Base-by-base conservation (phyloP, 2,113 vertebrate species). In the Pelobates fuscus region DNA sequence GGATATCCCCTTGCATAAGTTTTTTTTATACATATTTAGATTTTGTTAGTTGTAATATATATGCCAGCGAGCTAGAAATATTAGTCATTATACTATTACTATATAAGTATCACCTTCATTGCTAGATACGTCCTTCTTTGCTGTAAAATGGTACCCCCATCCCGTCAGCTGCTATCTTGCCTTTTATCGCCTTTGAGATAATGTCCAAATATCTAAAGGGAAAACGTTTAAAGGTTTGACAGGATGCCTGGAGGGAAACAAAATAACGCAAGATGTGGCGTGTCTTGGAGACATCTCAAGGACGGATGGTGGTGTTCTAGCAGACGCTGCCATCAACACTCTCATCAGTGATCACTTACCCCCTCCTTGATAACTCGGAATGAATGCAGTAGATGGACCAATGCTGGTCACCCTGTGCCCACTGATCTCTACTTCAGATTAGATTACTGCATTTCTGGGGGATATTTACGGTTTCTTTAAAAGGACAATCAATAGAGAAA, bases 271-370 rank as follows among this genome's bases (percentile, higher is more conserved):
- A 46, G 55, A 44, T 10, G 17, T 43, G 27, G 1, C 15, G 0
- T 12, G 57, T 46, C 70, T 71, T 46, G 77, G 3, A 83, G 83
- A 82, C 71, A 80, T 69, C 58, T 81, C 77, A 85, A 85, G 84
- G 85, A 81, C 84, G 80, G 71, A 23, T 32, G 1, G 67, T 55
- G 79, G 79, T 30, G 71, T 77, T 78, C 77, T 71, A 54, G 82
- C 78, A 70, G 21, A 26, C 27, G 1, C 79, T 83, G 84, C 78
- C 84, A 77, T 80, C 82, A 81, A 41, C 78, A 77, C 60, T 62
- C 74, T 46, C 2, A 61, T 83, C 82, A 83, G 21, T 24, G 71
- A 37, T 52, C 7, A 8, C 27, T 2, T 21, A 15, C n/a, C 6
- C 43, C n/a, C 69, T 61, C 20, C 58, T n/a, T n/a, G 29, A 4